Evolutionary conservation across 2,113 vertebrate genomes (phyloP), one percentile per base, ranked within the genome.

Genomic region (Carettochelys insculpta): DNA sequence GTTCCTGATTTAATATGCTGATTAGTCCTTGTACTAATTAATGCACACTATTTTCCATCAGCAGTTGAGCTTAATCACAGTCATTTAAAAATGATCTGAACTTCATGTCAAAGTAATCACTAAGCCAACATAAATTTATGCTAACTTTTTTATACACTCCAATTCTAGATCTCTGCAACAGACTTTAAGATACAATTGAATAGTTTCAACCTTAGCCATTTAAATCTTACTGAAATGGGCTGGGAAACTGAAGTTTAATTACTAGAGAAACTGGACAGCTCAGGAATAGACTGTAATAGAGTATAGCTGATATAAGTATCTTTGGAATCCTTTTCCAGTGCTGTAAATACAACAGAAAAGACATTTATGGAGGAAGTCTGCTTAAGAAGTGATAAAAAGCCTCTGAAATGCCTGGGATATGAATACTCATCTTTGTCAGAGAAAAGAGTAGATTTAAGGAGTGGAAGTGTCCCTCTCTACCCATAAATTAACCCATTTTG

Each of bases 1-100:
- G 47, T 86, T 41, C 77, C 34, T 92, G 92, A 91, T 96, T 93
- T 94, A 83, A 96, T 94, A 92, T 80, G 50, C 92, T 96, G 96
- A 92, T 95, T 56, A 10, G 82, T 92, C 90, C 56, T 87, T 95
- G 80, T 93, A 88, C 84, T 95, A 97, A 97, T 97, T 95, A 96
- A 95, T 91, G 78, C 89, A 88, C 48, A 86, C 51, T 96, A 89
- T 96, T 97, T 93, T 94, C 92, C 76, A 94, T 82, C 87, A 96
- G 83, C 79, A 92, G 75, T 82, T 94, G 43, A 92, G 31, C 82
- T 97, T 96, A 94, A 94, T 93, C 95, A 96, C 92, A 95, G 73
- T 78, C 87, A 95, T 95, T 95, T 43, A 73, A 93, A 94, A 95
- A 91, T 90, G 29, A 93, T 41, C 94, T 76, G 90, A 90, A 95